phyloP scores from a whole-genome alignment of 2,797 vertebrate genomes.

The Cuniculus paca region DNA sequence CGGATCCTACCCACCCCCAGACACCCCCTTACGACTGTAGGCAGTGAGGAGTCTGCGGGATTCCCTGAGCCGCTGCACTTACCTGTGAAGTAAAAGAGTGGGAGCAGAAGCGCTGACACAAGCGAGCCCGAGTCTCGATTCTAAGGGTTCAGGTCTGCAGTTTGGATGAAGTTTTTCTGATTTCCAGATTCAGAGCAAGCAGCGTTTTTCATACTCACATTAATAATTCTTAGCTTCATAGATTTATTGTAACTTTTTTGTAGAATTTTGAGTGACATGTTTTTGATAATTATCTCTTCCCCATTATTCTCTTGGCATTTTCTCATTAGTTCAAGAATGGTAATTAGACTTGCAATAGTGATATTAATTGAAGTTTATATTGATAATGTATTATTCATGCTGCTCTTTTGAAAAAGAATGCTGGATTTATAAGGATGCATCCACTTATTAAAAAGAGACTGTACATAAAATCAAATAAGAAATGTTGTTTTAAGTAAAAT shows the following conservation, averaged over 20 bases:
- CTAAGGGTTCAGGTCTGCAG: background rate
- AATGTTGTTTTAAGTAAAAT: slow-evolving; percentile 1
- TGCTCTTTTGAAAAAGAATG: background rate
- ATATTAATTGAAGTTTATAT: background rate
- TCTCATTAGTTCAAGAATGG: background rate
- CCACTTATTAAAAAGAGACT: background rate
- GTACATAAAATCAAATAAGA: background rate
- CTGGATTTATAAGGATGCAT: background rate
- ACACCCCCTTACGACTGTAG: background rate
- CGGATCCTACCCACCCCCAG: background rate
- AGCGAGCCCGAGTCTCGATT: background rate
- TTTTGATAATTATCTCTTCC: background rate
- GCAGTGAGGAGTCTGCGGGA: background rate
- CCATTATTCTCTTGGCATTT: background rate
- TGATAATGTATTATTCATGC: slow-evolving; percentile 45
- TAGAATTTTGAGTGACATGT: background rate
- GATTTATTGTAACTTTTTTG: background rate
- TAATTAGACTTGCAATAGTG: background rate
- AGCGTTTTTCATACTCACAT: background rate
- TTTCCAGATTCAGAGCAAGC: background rate
- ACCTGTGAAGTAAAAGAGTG: background rate
- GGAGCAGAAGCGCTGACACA: background rate
- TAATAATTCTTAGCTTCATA: background rate
- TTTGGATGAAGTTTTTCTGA: background rate
- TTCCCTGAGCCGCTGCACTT: background rate